Evolutionary conservation across 2,797 vertebrate genomes (phyloP).

Genomic region (Gobio occitaniae): DNA sequence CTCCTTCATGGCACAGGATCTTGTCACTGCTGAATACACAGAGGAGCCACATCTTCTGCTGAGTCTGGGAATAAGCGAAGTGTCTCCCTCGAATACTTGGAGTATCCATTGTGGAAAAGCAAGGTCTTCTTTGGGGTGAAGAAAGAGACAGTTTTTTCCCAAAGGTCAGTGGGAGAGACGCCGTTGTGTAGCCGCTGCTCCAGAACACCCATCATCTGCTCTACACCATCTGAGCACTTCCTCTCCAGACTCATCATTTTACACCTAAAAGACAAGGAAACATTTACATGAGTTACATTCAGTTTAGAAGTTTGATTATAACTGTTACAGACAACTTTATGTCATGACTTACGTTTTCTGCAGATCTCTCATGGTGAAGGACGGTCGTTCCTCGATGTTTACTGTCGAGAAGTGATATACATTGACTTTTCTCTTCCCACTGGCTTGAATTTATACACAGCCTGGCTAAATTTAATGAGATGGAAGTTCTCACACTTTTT

Average conservation of each 20-base stretch:
- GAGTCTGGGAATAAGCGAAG: constrained; percentile 69
- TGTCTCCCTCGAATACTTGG: constrained; percentile 70
- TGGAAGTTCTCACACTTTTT: constrained; percentile 74
- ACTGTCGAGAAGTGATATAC: background rate
- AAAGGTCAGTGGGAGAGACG: constrained; percentile 68
- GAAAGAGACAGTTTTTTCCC: constrained; percentile 76
- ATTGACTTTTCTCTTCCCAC: background rate
- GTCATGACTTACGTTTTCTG: constrained; percentile 70
- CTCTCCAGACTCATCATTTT: constrained; percentile 75
- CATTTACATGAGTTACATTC: constrained; percentile 6
- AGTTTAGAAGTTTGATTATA: background rate
- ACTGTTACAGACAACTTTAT: background rate
- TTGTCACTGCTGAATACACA: constrained; percentile 69
- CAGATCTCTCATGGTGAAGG: constrained; percentile 73
- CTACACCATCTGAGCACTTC: constrained; percentile 71
- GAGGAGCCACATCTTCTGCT: constrained; percentile 72
- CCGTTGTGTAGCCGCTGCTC: constrained; percentile 67
- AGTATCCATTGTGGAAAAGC: constrained; percentile 75
- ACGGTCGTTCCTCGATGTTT: constrained; percentile 23
- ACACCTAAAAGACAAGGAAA: constrained; percentile 57
- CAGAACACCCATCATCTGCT: constrained; percentile 64
- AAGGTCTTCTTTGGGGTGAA: constrained; percentile 70
- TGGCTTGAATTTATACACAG: constrained; percentile 64
- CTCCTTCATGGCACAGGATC: background rate
- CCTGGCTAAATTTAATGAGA: constrained; percentile 65